Evolutionary conservation across 1,140 invertebrate species (phyloP), one percentile per base, ranked within the genome.

Genomic region (Philotrypesis tridentata): DNA sequence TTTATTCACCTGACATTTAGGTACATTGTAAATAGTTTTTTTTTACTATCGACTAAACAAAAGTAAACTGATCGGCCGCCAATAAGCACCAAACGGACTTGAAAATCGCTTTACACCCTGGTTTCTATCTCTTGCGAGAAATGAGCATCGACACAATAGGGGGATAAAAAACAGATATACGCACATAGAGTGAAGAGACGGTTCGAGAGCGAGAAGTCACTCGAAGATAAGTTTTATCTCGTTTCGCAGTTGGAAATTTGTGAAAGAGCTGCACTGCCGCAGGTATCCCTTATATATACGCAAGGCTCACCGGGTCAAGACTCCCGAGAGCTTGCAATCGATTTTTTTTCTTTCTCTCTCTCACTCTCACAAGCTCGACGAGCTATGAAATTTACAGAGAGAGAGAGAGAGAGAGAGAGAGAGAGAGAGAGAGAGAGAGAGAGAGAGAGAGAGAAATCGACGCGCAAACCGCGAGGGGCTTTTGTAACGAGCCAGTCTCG

Each of bases 221-320:
- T 65, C 21, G 21, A 37, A 70, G 31, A 70, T 33, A 70, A 31
- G 67, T 21, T 70, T 70, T 72, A 72, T 72, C 70, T 37, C 37
- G 37, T 72, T 72, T 72, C 37, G 43, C 70, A 72, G 70, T 43
- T 72, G 70, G 33, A 43, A 43, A 72, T 72, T 72, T 72, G 25
- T 21, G n/a, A 43, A 72, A 72, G 67, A 72, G 31, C 14, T n/a
- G 2, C 17, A n/a, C 17, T 33, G 8, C 61, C 27, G 23, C 23
- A 65, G 27, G 25, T n/a, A 65, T 55, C 7, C 25, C 25, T 65
- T 29, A 55, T 17, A 6, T 7, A 17, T 17, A 4, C 23, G 6
- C n/a, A 12, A 65, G 61, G 61, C 61, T 25, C 27, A 17, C 61
- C 11, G 5, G 61, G 61, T 65, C 61, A 65, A 65, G 25, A 65